Conservation (phyloP, 2,113 vertebrate species). For the Nesospiza acunhae region DNA sequence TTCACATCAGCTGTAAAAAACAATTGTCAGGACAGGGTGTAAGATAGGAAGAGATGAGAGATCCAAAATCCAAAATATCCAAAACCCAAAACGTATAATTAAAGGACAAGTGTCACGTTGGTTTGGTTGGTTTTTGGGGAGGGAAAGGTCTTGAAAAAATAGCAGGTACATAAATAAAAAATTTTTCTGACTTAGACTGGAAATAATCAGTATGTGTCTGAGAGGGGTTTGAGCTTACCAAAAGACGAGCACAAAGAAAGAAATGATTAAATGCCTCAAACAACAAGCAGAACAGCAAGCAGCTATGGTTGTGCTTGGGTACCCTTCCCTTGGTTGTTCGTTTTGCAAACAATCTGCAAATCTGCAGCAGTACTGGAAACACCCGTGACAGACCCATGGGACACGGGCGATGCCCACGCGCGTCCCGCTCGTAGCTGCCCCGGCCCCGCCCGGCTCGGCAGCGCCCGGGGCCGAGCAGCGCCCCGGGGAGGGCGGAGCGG, state of each 20-base stretch:
- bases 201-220: neutral
- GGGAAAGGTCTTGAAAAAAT: neutral
- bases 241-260: neutral
- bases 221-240: neutral
- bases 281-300: neutral
- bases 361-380: rapidly evolving
- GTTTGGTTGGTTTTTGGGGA: neutral
- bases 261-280: neutral
- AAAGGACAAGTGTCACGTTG: neutral
- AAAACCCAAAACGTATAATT: neutral
- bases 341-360: neutral
- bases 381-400: rapidly evolving
- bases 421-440: neutral
- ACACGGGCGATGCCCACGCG: rapidly evolving
- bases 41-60: neutral
- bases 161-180: neutral
- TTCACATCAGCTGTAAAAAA: neutral
- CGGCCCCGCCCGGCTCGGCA: no score
- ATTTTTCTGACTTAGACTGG: neutral
- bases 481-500: neutral
- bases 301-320: neutral
- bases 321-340: no score
- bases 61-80: neutral
- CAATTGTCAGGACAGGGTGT: no score
- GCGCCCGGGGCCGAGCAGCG: no score